phyloP scores from a whole-genome alignment of 2,113 vertebrate species.

The Catharus fuscescens region DNA sequence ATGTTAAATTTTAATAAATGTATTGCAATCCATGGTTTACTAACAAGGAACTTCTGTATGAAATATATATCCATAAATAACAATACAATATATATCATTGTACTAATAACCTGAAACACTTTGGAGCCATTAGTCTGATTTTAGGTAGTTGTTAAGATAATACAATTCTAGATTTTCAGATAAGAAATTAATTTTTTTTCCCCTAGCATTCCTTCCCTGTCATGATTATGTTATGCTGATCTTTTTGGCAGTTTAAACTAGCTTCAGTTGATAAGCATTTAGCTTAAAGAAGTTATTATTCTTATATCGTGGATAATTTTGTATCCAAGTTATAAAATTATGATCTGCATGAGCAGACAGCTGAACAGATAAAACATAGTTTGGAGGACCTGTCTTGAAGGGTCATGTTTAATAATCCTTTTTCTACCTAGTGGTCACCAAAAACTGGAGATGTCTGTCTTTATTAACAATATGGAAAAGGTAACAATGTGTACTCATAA shows the following conservation, averaged over 20 bases:
- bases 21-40: not conserved
- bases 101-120: not conserved
- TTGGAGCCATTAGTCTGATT: not conserved
- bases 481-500: not conserved
- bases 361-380: not conserved
- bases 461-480: not conserved
- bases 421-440: not conserved
- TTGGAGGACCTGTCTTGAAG: not conserved
- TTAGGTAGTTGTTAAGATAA: not conserved
- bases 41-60: not conserved
- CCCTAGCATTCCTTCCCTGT: not conserved
- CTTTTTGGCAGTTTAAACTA: not conserved
- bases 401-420: not conserved
- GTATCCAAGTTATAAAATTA: not conserved
- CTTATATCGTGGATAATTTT: not conserved
- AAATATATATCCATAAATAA: not conserved
- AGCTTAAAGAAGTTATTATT: not conserved
- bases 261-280: not conserved
- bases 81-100: not conserved
- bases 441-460: not conserved
- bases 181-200: not conserved
- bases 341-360: not conserved
- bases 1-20: not conserved
- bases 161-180: not conserved
- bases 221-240: not conserved